These are phyloP conservation scores for Spheniscus mendiculus DNA, from an alignment of 2,113 vertebrate genomes.

Conservation along the genomic window DNA sequence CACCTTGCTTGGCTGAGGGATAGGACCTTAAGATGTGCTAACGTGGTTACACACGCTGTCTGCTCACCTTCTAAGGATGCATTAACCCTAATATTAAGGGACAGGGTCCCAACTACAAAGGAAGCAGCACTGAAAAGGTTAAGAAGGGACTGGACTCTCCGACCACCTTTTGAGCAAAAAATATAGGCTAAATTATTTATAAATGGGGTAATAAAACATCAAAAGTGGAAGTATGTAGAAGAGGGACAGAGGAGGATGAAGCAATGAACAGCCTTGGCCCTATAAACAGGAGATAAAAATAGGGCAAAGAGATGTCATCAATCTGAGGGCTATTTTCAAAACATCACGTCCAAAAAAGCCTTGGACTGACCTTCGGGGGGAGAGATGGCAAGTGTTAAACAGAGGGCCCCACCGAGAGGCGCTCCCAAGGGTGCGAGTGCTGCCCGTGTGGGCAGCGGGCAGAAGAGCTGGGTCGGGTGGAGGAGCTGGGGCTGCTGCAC, in stretches of 20 bases:
- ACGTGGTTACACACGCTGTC: rapidly evolving
- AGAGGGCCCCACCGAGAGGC: background rate
- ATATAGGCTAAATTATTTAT: background rate
- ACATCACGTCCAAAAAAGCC: background rate
- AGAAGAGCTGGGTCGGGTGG: rapidly evolving
- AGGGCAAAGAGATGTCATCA: background rate
- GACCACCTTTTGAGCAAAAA: background rate
- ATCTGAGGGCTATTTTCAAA: background rate
- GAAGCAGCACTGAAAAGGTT: background rate
- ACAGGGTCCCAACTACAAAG: background rate
- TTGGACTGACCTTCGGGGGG: background rate
- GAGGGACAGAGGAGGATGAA: background rate
- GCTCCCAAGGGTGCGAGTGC: rapidly evolving
- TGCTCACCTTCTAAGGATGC: background rate
- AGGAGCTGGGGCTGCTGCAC: background rate
- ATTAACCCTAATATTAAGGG: background rate
- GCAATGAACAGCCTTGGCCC: background rate
- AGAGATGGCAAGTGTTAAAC: background rate
- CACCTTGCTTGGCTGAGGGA: background rate
- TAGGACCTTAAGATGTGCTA: background rate
- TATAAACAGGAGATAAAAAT: constrained; percentile 2
- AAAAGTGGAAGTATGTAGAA: background rate
- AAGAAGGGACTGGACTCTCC: background rate
- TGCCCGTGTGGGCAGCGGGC: background rate
- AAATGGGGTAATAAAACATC: background rate